Conservation (phyloP, 1,140 invertebrate genomes). For the Harlomillsia oculata region DNA sequence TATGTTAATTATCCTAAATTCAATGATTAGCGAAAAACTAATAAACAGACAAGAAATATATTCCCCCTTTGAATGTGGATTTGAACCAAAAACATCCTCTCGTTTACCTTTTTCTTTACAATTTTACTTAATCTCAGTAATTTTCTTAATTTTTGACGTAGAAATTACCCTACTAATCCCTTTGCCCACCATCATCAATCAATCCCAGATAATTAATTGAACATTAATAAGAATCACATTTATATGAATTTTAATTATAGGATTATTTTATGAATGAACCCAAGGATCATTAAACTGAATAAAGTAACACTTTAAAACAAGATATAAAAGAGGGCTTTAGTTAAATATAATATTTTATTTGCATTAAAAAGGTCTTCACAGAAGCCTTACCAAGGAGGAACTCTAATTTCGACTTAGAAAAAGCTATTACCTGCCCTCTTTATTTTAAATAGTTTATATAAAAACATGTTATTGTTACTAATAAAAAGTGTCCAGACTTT, state of each 20-base stretch:
- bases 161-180: conserved; percentile 51
- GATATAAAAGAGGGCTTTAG: conserved; percentile 52
- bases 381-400: conserved; percentile 37
- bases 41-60: conserved; percentile 23
- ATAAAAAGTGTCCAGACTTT: conserved; percentile 44
- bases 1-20: conserved; percentile 44
- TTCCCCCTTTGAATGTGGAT: conserved; percentile 36
- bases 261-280: conserved; percentile 52
- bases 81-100: conserved; percentile 25
- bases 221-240: conserved; percentile 43
- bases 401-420: conserved; percentile 50
- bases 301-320: too few relatives aligned
- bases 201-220: conserved; percentile 41
- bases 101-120: conserved; percentile 45
- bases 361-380: conserved; percentile 47
- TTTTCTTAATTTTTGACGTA: conserved; percentile 58
- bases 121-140: conserved; percentile 53
- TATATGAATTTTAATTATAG: conserved; percentile 47
- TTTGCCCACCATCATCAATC: conserved; percentile 42
- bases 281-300: conserved; percentile 51
- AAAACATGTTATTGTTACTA: conserved; percentile 50
- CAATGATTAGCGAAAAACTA: conserved; percentile 46
- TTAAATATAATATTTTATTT: conserved; percentile 55
- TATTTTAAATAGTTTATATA: conserved; percentile 50
- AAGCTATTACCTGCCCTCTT: conserved; percentile 40